Conservation (phyloP, 2,113 vertebrate genomes). For the Ceyx cyanopectus region DNA sequence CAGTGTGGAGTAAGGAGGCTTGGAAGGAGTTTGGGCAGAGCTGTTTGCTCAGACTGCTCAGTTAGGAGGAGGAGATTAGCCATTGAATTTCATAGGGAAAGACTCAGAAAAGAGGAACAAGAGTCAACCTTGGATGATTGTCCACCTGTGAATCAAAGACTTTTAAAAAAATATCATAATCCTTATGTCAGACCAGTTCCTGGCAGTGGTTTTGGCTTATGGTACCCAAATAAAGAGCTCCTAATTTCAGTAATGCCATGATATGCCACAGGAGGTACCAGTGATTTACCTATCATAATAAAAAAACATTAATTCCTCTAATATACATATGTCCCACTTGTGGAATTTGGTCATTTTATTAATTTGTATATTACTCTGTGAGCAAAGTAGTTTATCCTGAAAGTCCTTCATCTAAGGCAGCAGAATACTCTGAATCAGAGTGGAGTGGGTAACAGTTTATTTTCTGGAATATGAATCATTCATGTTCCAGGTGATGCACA, state of each 20-base stretch:
- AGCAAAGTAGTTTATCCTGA: neutral
- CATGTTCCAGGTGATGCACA: constrained; percentile 32
- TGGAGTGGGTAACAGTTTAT: neutral
- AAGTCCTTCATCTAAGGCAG: neutral
- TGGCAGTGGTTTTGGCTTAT: neutral
- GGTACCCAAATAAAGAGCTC: neutral
- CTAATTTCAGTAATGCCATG: neutral
- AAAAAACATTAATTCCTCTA: neutral
- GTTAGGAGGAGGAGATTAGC: neutral
- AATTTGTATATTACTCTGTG: neutral
- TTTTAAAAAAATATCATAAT: neutral
- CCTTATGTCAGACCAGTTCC: neutral
- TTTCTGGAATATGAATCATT: neutral
- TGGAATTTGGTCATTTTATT: neutral
- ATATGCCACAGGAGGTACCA: neutral
- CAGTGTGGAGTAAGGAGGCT: neutral
- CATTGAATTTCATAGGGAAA: neutral
- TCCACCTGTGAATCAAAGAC: neutral
- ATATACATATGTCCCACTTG: neutral
- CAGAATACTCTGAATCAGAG: neutral
- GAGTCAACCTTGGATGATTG: neutral
- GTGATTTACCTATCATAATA: neutral
- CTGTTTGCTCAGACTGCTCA: neutral
- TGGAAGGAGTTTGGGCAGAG: neutral
- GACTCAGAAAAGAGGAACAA: neutral